phyloP scores from a whole-genome alignment of 2,888 invertebrate species.

The Deladenus siricidicola region DNA sequence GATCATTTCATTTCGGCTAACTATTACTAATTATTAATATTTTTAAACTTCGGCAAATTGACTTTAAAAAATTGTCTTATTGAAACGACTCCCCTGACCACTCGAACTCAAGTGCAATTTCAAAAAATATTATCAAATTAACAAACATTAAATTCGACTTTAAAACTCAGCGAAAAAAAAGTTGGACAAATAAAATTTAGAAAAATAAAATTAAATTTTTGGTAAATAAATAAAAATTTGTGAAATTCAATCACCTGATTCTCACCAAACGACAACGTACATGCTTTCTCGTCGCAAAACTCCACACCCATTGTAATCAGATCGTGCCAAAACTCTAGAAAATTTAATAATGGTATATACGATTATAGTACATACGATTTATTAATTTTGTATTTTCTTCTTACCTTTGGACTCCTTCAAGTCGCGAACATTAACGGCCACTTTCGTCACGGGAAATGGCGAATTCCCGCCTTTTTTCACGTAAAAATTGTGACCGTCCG shows the following conservation, averaged over 20 bases:
- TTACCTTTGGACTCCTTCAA: slow-evolving; percentile 65
- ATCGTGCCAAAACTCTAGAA: slow-evolving; percentile 71
- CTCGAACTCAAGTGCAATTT: too few species aligned
- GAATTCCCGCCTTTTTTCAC: slow-evolving; percentile 62
- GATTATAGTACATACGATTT: slow-evolving; percentile 6
- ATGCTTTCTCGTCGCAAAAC: slow-evolving; percentile 56
- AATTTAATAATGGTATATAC: not conserved
- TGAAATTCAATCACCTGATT: slow-evolving; percentile 21
- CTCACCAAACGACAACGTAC: slow-evolving; percentile 27
- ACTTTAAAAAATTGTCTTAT: too few species aligned
- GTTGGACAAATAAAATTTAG: too few species aligned
- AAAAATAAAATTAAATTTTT: too few species aligned
- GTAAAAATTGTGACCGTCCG: slow-evolving; percentile 82
- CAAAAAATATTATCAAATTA: too few species aligned
- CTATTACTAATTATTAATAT: too few species aligned
- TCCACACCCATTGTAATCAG: slow-evolving; percentile 69
- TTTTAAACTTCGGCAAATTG: too few species aligned
- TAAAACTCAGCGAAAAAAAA: too few species aligned
- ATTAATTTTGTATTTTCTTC: slow-evolving; percentile 6
- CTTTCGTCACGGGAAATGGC: slow-evolving; percentile 64
- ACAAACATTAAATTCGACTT: too few species aligned
- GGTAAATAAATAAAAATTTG: too few species aligned
- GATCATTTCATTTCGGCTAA: too few species aligned
- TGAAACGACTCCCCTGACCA: too few species aligned
- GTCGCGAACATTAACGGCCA: slow-evolving; percentile 71